Base-by-base conservation (phyloP, 2,888 invertebrate genomes). In the Aphodius sticticus region DNA sequence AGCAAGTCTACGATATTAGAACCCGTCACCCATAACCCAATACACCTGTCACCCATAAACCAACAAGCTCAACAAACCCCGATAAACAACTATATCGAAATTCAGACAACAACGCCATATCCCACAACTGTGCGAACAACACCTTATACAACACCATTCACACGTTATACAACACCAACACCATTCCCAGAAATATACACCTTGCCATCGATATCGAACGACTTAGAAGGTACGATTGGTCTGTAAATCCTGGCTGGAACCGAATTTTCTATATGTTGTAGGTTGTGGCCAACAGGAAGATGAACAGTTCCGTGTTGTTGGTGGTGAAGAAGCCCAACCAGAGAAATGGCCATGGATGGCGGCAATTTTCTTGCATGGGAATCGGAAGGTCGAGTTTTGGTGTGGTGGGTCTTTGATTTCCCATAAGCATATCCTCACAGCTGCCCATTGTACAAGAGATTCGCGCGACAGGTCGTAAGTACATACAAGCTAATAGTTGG, bases 301-400 rank as follows among this genome's bases (percentile, higher is more conserved):
- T 85, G 96, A 95, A 77, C 94, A 95, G 71, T 96, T 95, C 82
- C 93, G 98, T 5, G 96, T 98, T 71, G 98, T 98, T 0, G 98
- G 98, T 0, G 98, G 98, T 5, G 94, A 95, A 78, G 94, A 95
- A 87, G 92, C 97, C 0, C 91, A 94, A 35, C 94, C 96, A 0
- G 97, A 97, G 0, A 93, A 96, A 77, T 97, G 97, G 96, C 98
- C 98, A 0, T 98, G 98, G 98, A 96, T 98, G 95, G 98, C 96
- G 0, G 97, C 97, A 0, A 96, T 97, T 84, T 97, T 96, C 89
- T 91, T 97, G 75, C 96, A 96, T 86, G 97, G 96, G 7, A 93
- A 94, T 69, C 93, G 95, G 84, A 92, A 96, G 36, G 94, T 95
- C 0, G 97, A 97, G 89, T 97, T 97, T 90, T 97, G 97, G 97